A percentile compares a stretch with the other conserved stretches of the same genome.
Conservation (phyloP, 2,888 invertebrate species). For the Mongoloraphidia duomilia region DNA sequence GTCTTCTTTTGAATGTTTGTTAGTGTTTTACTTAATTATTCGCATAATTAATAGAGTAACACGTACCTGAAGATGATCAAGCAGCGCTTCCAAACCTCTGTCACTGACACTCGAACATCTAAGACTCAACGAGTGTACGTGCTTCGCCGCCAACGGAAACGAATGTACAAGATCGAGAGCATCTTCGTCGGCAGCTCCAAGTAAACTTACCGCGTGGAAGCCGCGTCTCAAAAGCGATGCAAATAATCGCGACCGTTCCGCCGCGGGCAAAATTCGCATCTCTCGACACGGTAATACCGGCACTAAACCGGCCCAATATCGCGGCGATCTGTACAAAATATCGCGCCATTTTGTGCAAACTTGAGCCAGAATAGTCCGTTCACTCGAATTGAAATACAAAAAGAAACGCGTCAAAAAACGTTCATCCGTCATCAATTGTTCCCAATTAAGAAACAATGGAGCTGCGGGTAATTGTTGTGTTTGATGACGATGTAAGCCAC, state of each 20-base stretch:
- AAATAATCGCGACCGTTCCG: conserved; percentile 50
- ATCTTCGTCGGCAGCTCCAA: conserved; percentile 82
- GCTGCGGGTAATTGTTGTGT: conserved; percentile 26
- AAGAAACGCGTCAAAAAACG: conserved; percentile 75
- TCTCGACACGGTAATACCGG: conserved; percentile 81
- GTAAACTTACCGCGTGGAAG: conserved; percentile 69
- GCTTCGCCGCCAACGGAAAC: conserved; percentile 68
- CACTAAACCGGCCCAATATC: conserved; percentile 74
- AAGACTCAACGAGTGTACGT: conserved; percentile 71
- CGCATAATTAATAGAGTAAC: not conserved
- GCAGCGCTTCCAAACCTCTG: conserved; percentile 71
- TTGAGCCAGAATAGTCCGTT: conserved; percentile 66
- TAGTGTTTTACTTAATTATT: no score
- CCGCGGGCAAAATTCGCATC: conserved; percentile 43
- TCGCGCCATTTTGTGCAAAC: conserved; percentile 60
- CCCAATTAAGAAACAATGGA: conserved; percentile 48
- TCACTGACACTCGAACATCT: conserved; percentile 85
- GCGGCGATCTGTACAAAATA: conserved; percentile 63
- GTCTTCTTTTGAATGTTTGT: no score
- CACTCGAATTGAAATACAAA: conserved; percentile 62
- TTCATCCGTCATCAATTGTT: conserved; percentile 69
- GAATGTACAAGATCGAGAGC: conserved; percentile 75
- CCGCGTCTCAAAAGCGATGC: conserved; percentile 71
- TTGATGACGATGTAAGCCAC: conserved; percentile 21
- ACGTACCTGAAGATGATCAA: conserved; percentile 74